A percentile compares a stretch with the other conserved stretches of the same genome.
Conservation (phyloP, 2,888 invertebrate genomes). For the Atethmia centrago region DNA sequence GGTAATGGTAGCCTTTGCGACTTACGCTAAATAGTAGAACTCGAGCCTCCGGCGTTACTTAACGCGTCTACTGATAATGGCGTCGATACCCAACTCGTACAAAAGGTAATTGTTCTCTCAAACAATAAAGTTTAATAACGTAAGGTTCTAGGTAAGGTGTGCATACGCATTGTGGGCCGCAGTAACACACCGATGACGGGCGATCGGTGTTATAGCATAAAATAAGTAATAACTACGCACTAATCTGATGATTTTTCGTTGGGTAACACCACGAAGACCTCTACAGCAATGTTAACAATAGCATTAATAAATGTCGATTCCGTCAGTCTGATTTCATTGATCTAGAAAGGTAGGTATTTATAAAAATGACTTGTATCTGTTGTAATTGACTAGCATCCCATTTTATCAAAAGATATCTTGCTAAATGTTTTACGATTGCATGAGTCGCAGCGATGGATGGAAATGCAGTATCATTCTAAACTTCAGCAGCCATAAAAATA, state of each 20-base stretch:
- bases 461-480: neutral
- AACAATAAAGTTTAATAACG: conserved; percentile 88
- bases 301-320: neutral
- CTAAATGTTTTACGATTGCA: neutral
- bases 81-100: conserved; percentile 84
- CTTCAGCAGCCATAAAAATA: conserved; percentile 11
- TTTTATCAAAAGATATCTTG: neutral
- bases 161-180: conserved; percentile 76
- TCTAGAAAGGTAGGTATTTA: conserved; percentile 6
- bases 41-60: conserved; percentile 83
- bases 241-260: conserved; percentile 58
- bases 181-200: conserved; percentile 73
- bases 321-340: neutral
- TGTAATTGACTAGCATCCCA: neutral
- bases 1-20: conserved; percentile 71
- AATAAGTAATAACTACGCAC: conserved; percentile 34
- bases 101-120: conserved; percentile 90
- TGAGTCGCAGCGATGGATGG: too few species aligned
- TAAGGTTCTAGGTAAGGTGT: conserved; percentile 86
- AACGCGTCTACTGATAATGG: conserved; percentile 86
- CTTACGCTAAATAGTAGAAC: conserved; percentile 81
- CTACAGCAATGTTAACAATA: neutral
- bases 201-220: conserved; percentile 66
- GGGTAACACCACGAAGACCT: conserved; percentile 71
- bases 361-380: neutral